Base-by-base conservation (phyloP, 2,797 vertebrate genomes). In the Poecilia picta region DNA sequence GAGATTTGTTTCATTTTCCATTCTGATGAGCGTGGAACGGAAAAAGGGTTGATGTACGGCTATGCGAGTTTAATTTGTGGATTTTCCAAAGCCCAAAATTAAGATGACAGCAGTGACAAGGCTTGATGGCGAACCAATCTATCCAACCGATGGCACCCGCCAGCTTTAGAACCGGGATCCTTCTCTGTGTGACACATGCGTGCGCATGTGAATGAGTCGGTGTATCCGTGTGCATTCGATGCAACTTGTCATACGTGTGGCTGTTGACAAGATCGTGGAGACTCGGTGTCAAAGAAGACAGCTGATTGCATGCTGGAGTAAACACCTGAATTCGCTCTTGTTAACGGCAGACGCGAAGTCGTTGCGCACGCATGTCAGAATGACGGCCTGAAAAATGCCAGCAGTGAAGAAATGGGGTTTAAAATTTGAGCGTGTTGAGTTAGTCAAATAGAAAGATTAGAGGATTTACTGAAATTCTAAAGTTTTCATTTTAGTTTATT, bases 71-170 rank as follows among this genome's bases (percentile, higher is more conserved):
- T 8, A 18, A 79, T 86, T 81, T 83, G 23, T 41, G 82, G 80
- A 85, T 59, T 71, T 74, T 86, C 88, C 81, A 53, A 84, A 68
- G 74, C 89, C 6, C 76, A 82, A 89, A 93, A 92, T 92, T 88
- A 91, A 89, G 89, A 92, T 90, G 92, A 93, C 93, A 93, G 90
- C 87, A 84, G 82, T 88, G 91, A 91, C 90, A 82, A 87, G 91
- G 80, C 83, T 80, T 75, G 64, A 87, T 84, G 85, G 72, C n/a
- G 62, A 89, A 85, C 85, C 91, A 81, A 92, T 93, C 91, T 78
- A 83, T 89, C 87, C 85, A 76, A 79, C 88, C 76, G 88, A 89
- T 86, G 85, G 84, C 83, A 83, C 82, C 84, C 31, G 70, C 81
- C 74, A 84, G 89, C 83, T 83, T 89, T 89, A 90, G 88, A 91